A percentile compares a stretch with the other conserved stretches of the same genome.
Evolutionary conservation across 2,797 vertebrate genomes (phyloP).

Genomic region (Microhierax caerulescens): DNA sequence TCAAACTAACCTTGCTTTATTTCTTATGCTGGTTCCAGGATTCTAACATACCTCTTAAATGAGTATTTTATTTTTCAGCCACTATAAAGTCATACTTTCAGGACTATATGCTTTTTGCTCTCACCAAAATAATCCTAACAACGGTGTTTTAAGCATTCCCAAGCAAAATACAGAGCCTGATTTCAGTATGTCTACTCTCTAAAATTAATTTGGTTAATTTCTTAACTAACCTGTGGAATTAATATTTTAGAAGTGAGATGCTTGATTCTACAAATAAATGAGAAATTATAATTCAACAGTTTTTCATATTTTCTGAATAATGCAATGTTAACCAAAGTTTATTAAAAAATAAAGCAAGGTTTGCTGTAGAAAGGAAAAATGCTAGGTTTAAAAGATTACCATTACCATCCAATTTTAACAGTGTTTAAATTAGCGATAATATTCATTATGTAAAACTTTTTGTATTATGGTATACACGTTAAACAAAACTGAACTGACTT

Average conservation of each 20-base stretch:
- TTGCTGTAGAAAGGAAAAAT: background rate
- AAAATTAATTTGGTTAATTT: background rate
- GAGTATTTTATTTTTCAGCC: background rate
- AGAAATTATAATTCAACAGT: background rate
- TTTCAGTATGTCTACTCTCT: background rate
- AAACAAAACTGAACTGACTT: background rate
- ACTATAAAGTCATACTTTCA: background rate
- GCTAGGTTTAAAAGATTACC: background rate
- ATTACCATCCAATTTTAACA: background rate
- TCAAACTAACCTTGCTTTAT: background rate
- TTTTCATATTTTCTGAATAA: background rate
- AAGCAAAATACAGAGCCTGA: background rate
- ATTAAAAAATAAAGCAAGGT: background rate
- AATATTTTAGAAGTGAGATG: background rate
- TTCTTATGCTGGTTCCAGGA: background rate
- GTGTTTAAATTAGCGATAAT: background rate
- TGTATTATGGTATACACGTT: background rate
- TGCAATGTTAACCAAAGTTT: background rate
- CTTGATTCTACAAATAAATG: background rate
- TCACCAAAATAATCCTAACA: background rate
- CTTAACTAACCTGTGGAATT: background rate
- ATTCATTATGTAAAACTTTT: background rate
- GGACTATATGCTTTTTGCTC: background rate
- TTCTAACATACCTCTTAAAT: background rate
- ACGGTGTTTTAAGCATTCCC: background rate